Conservation (phyloP, 2,113 vertebrate species). For the Porphyrio hochstetteri region DNA sequence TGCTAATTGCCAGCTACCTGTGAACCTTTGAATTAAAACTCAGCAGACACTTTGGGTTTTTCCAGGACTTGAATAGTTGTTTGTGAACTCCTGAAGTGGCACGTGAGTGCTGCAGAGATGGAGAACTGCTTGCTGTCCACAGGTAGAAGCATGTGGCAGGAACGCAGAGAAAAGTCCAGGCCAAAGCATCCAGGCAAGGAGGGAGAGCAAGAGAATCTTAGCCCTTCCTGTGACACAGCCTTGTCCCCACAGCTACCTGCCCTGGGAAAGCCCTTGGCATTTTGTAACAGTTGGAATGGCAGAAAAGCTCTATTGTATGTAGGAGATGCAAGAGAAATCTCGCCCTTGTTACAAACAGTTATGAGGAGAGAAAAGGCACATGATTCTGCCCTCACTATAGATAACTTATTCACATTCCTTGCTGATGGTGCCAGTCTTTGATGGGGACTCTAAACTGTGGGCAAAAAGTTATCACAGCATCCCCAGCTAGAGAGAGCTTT, state of each 20-base stretch:
- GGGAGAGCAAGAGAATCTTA: not conserved
- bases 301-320: not conserved
- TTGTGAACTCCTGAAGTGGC: not conserved
- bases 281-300: not conserved
- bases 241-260: not conserved
- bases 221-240: not conserved
- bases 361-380: not conserved
- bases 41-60: not conserved
- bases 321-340: not conserved
- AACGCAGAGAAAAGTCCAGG: not conserved
- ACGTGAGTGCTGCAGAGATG: not conserved
- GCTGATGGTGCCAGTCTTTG: not conserved
- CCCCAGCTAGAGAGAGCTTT: not conserved
- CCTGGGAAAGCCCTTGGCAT: not conserved
- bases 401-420: not conserved
- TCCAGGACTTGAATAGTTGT: not conserved
- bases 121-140: not conserved
- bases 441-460: not conserved
- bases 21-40: not conserved
- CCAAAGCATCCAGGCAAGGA: not conserved
- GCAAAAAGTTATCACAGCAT: not conserved
- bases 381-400: rapidly evolving
- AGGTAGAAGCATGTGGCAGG: not conserved
- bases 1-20: constrained; percentile 21
- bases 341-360: not conserved